Evolutionary conservation across 2,888 invertebrate genomes (phyloP), one percentile per base, ranked within the genome.

Genomic region (Steinernema carpocapsae): DNA sequence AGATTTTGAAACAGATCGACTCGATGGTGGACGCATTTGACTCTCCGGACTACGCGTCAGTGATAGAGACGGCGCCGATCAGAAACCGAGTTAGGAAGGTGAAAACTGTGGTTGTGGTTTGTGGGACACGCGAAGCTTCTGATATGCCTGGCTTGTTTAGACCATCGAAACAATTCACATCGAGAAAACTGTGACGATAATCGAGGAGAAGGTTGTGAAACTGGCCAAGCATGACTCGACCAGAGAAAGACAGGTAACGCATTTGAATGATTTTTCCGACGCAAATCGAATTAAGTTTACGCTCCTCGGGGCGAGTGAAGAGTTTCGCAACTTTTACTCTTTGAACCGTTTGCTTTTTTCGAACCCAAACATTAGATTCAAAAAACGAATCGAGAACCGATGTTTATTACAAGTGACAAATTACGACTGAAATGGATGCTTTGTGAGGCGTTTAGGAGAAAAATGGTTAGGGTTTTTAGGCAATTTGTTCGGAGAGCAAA

Each of bases 1-100:
- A 37, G 32, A 64, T 64, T 37, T n/a, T 64, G 64, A 64, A 32
- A 29, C 64, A 64, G 64, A 32, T 64, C 32, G 64, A 64, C 64
- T 64, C 64, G 37, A 64, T 64, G 64, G 26, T 64, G 17, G 64
- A 32, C 17, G 64, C 64, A 1, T 64, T 64, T 17, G 32, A 64
- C 6, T 10, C 64, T 29, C 64, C 64, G 10, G 64, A 64, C 32
- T 64, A 64, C 64, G 29, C 64, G 14, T 2, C 64, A 1, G 17
- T 32, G 6, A 64, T 64, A 1, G 64, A 64, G 14, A 32, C 64
- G 32, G 37, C 2, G 29, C 64, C 64, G 17, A 64, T 64, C 32
- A 22, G 64, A 17, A 64, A 26, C 7, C 64, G 37, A 2, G 64
- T 64, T 12, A 29, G 14, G 32, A 29, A 64, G n/a, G 26, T 64